Percentiles rank a stretch among this genome's conserved stretches.
Conservation (phyloP, 1,140 invertebrate species). For the Anthonomus grandis region DNA sequence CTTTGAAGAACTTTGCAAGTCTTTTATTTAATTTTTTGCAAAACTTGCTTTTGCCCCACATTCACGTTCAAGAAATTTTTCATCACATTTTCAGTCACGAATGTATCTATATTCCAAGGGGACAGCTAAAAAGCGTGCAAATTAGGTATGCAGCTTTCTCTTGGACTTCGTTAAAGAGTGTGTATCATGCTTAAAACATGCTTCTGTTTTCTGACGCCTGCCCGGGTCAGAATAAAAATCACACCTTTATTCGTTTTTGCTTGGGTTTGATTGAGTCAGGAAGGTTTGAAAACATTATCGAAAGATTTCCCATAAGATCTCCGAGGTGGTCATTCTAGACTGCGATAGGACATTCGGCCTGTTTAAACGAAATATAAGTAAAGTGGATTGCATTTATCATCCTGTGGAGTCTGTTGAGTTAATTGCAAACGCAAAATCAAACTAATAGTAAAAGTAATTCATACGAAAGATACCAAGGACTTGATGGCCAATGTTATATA, state of each 20-base stretch:
- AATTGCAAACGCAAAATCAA: constrained; percentile 5
- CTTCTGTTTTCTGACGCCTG: constrained; percentile 2
- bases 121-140: constrained; percentile 4
- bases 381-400: constrained; percentile 2
- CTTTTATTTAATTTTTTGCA: not conserved
- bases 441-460: constrained; percentile 5
- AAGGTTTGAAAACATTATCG: too few species aligned
- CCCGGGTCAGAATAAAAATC: constrained; percentile 6
- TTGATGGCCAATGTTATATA: not conserved
- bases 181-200: not conserved
- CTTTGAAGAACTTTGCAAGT: not conserved
- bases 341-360: not conserved
- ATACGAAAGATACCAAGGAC: not conserved
- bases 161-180: constrained; percentile 2
- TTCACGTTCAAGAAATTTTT: constrained; percentile 2
- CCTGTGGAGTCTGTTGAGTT: constrained; percentile 2
- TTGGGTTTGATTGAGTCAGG: too few species aligned
- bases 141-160: not conserved
- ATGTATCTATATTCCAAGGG: constrained; percentile 4
- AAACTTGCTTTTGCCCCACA: not conserved
- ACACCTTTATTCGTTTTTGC: too few species aligned
- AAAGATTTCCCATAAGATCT: constrained; percentile 1
- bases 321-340: not conserved
- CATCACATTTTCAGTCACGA: constrained; percentile 1
- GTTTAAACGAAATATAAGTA: not conserved